Conservation (phyloP, 2,888 invertebrate species). For the Cataglyphis rosenhaueri region DNA sequence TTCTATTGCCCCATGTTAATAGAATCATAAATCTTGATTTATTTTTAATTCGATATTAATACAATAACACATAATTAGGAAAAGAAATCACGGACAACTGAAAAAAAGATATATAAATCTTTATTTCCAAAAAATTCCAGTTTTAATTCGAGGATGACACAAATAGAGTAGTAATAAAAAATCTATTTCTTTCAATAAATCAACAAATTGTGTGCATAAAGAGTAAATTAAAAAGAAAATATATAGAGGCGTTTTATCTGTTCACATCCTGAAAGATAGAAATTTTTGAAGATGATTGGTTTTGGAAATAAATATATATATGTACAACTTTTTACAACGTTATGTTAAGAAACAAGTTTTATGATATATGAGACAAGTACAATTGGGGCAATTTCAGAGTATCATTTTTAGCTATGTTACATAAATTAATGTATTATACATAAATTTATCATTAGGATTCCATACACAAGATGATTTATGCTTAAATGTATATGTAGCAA, state of each 20-base stretch:
- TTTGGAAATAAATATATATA: slow-evolving; percentile 23
- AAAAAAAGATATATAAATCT: background rate
- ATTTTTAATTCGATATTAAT: background rate
- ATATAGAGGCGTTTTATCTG: background rate
- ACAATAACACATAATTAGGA: background rate
- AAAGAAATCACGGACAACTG: background rate
- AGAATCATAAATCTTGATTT: background rate
- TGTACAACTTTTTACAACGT: background rate
- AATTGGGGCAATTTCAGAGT: background rate
- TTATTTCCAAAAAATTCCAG: slow-evolving; percentile 8
- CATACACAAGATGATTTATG: background rate
- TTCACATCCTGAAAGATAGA: background rate
- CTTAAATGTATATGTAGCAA: slow-evolving; percentile 14
- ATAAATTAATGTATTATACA: slow-evolving; percentile 28
- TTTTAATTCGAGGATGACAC: background rate
- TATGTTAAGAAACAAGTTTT: background rate
- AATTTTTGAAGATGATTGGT: slow-evolving; percentile 13
- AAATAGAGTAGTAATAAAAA: background rate
- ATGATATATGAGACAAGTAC: background rate
- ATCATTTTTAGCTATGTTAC: slow-evolving; percentile 16
- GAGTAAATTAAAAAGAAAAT: slow-evolving; percentile 2
- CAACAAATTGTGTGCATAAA: background rate
- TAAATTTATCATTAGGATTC: slow-evolving; percentile 18
- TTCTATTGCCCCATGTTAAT: slow-evolving; percentile 1
- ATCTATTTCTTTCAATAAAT: background rate